Evolutionary conservation across 2,888 invertebrate genomes (phyloP), one percentile per base, ranked within the genome.

Genomic region (Eilema caniola): DNA sequence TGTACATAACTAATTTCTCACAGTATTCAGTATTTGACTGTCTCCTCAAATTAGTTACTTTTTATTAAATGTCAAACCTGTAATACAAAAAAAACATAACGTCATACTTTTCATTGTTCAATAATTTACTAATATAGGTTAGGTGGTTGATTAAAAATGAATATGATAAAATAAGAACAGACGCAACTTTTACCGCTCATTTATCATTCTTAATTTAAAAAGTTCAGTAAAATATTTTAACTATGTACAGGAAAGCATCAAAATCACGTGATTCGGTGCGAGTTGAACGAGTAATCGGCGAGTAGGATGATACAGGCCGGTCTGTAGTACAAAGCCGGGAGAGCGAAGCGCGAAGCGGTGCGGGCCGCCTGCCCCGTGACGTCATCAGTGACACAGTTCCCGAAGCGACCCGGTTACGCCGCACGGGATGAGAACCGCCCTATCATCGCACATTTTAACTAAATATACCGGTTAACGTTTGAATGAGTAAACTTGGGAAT

Each of bases 311-410:
- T 59, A 71, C 69, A 62, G 76, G 56, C 71, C 11, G 63, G 41
- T 37, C 53, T 25, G 20, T 63, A 66, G 62, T 53, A n/a, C 20
- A 47, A 47, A 47, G 47, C 47, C 1, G 47, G 16, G 41, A 47
- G 7, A 47, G 20, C 47, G 47, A 62, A 66, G 23, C 11, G 47
- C 59, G 62, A 37, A 33, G 66, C 59, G 70, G 62, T 65, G 72
- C 72, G 72, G 53, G 72, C 77, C 72, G 71, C 68, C 71, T 75
- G 71, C 73, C 78, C 75, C 68, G 69, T 89, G 90, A 89, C 90
- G 90, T 90, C 90, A 89, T 79, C 41, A 72, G 74, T 89, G 90
- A 89, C 90, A 90, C 86, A 89, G 85, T 87, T 91, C 78, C 84
- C 81, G 80, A 84, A 57, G 83, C 84, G 85, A 85, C 86, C 85